phyloP scores from a whole-genome alignment of 2,797 vertebrate species.

The Chaunax sp. region DNA sequence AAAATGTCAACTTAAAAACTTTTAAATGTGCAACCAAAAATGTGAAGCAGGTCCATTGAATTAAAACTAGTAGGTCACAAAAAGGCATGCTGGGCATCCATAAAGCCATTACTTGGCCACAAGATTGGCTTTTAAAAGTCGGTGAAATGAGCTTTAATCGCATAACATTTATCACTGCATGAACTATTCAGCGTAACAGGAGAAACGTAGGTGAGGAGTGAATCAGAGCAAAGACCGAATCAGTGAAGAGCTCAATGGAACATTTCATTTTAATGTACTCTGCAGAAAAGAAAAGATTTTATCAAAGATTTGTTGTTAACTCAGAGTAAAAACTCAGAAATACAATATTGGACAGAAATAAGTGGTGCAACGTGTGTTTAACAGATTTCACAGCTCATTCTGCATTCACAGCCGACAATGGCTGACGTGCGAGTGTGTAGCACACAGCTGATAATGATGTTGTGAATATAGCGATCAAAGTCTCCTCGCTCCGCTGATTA shows the following conservation, averaged over 20 bases:
- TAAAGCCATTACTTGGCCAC: slow-evolving; percentile 59
- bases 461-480: slow-evolving; percentile 80
- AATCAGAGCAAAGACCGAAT: slow-evolving; percentile 31
- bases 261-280: slow-evolving; percentile 31
- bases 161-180: slow-evolving; percentile 54
- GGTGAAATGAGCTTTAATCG: slow-evolving; percentile 66
- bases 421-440: slow-evolving; percentile 56
- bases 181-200: slow-evolving; percentile 56
- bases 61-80: slow-evolving; percentile 55
- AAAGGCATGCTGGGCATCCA: slow-evolving; percentile 54
- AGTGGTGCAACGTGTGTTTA: slow-evolving; percentile 40
- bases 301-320: neutral
- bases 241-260: slow-evolving; percentile 42
- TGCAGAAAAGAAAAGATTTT: too few relatives aligned
- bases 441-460: slow-evolving; percentile 75
- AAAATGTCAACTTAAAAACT: slow-evolving; percentile 58
- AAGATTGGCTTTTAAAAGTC: slow-evolving; percentile 70
- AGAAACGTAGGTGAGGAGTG: slow-evolving; percentile 53
- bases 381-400: slow-evolving; percentile 56
- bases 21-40: slow-evolving; percentile 24
- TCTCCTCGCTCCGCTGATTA: slow-evolving; percentile 67
- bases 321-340: neutral
- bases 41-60: slow-evolving; percentile 46
- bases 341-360: slow-evolving; percentile 32
- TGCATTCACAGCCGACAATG: slow-evolving; percentile 59